Conservation (phyloP, 1,140 invertebrate genomes). For the Trialeurodes vaporariorum region DNA sequence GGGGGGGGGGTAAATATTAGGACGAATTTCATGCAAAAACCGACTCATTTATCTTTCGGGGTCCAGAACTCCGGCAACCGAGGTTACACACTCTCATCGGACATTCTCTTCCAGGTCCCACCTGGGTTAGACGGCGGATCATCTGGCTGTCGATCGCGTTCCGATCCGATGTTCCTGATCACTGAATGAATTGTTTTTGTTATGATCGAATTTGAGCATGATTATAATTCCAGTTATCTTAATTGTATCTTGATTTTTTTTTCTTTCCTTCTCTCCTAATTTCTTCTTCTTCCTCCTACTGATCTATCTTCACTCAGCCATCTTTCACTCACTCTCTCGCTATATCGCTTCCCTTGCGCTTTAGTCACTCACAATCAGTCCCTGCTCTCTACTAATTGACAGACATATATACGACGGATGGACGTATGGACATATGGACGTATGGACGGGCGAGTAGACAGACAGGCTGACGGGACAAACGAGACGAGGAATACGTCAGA, state of each 20-base stretch:
- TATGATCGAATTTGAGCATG: background rate
- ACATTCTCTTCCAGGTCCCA: too few relatives aligned
- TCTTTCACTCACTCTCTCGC: background rate
- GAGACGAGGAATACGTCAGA: too few relatives aligned
- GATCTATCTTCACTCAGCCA: background rate
- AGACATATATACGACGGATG: background rate
- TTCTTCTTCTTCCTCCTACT: background rate
- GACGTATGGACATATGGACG: background rate
- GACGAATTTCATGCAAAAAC: too few relatives aligned
- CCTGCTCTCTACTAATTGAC: background rate
- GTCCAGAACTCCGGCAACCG: too few relatives aligned
- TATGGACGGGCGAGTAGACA: background rate
- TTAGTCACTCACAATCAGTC: too few relatives aligned
- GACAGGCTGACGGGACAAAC: too few relatives aligned
- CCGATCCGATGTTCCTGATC: too few relatives aligned
- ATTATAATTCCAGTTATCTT: background rate
- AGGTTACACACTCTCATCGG: too few relatives aligned
- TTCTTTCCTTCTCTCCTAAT: too few relatives aligned
- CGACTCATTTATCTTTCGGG: too few relatives aligned
- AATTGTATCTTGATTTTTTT: constrained; percentile 1
- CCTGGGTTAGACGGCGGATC: background rate
- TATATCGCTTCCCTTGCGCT: too few relatives aligned
- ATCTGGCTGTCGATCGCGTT: background rate
- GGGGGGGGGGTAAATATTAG: too few relatives aligned
- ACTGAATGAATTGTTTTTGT: background rate